These are phyloP conservation scores for Caenorhabditis sp. DNA, from an alignment of 2,888 invertebrate genomes.

Conservation along the genomic window DNA sequence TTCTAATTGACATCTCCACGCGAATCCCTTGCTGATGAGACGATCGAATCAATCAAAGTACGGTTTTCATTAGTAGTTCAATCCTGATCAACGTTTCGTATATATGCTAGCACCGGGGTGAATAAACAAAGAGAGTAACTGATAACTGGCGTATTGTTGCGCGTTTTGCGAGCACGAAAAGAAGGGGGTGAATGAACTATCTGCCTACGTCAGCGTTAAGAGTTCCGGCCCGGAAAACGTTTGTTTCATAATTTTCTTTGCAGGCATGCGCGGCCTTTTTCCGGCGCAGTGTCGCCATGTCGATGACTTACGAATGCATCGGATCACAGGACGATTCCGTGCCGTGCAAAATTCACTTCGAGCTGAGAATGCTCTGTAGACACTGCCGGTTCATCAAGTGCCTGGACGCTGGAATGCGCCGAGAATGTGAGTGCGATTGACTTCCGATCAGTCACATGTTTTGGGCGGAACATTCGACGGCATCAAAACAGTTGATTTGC, in stretches of 20 bases:
- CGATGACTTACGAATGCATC: slow-evolving; percentile 68
- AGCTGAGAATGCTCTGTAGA: slow-evolving; percentile 67
- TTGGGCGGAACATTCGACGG: slow-evolving; percentile 25
- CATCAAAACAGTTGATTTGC: slow-evolving; percentile 33
- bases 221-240: too few species aligned
- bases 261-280: slow-evolving; percentile 71
- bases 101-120: slow-evolving; percentile 21
- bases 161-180: too few species aligned
- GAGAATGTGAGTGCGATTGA: slow-evolving; percentile 58
- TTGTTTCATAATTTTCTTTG: slow-evolving; percentile 18
- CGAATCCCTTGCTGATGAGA: slow-evolving; percentile 8
- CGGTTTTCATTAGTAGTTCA: background rate
- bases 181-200: too few species aligned
- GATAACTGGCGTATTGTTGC: too few species aligned
- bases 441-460: slow-evolving; percentile 32
- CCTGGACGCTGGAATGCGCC: slow-evolving; percentile 64
- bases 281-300: slow-evolving; percentile 67
- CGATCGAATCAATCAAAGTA: slow-evolving; percentile 14
- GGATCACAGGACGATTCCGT: slow-evolving; percentile 33
- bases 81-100: slow-evolving; percentile 9
- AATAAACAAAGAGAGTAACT: too few species aligned
- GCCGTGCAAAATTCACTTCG: slow-evolving; percentile 51
- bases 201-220: too few species aligned
- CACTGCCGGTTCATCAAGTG: slow-evolving; percentile 66
- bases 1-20: background rate